Percentiles rank a stretch among this genome's conserved stretches.
Conservation (phyloP, 2,113 vertebrate genomes). For the Pteropus alecto region DNA sequence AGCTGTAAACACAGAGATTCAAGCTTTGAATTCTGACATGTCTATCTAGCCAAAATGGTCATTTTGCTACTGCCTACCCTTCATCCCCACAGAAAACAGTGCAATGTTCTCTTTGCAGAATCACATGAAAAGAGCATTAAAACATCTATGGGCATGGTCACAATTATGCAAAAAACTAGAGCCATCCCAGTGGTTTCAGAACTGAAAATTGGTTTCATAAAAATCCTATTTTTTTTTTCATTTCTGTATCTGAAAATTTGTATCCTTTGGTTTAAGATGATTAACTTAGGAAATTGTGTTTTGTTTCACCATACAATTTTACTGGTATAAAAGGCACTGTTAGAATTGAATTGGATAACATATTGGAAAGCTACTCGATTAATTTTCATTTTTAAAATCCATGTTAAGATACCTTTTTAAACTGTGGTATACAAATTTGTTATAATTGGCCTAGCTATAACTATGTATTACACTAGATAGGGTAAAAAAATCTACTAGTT, state of each 20-base stretch:
- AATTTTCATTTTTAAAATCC: not conserved
- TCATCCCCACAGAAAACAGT: slow-evolving; percentile 4
- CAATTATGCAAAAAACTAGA: slow-evolving; percentile 29
- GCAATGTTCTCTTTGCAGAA: not conserved
- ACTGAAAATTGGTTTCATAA: slow-evolving; percentile 55
- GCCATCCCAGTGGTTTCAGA: slow-evolving; percentile 15
- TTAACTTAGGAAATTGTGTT: slow-evolving; percentile 68
- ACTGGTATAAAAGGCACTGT: not conserved
- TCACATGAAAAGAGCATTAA: slow-evolving; percentile 32
- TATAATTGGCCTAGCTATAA: not conserved
- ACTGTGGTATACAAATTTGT: slow-evolving; percentile 13
- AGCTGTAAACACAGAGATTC: not conserved
- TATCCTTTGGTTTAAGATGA: slow-evolving; percentile 47
- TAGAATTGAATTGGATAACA: slow-evolving; percentile 40
- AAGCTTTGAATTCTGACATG: not conserved
- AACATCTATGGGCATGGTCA: not conserved
- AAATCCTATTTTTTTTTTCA: slow-evolving; percentile 53
- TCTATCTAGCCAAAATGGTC: not conserved
- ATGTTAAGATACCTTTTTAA: slow-evolving; percentile 41
- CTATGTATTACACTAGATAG: not conserved
- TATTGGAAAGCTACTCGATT: slow-evolving; percentile 44
- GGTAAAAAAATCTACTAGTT: not conserved
- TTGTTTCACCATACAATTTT: slow-evolving; percentile 50
- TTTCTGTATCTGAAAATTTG: slow-evolving; percentile 41
- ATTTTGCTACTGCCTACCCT: not conserved